A percentile compares a stretch with the other conserved stretches of the same genome.
Evolutionary conservation across 2,888 invertebrate species (phyloP).

Genomic region (Aromia moschata): DNA sequence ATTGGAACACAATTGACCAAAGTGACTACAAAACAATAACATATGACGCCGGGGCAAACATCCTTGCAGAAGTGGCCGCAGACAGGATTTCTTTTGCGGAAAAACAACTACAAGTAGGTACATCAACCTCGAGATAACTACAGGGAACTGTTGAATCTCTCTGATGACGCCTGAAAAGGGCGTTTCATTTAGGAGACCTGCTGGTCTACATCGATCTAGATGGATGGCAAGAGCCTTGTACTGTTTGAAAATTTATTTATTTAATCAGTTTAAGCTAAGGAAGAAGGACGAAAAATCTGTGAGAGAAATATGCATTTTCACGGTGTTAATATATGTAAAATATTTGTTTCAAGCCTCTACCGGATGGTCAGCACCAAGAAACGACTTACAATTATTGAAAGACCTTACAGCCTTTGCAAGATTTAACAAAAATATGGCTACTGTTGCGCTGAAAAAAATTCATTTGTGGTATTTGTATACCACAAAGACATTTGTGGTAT

Average conservation of each 20-base stretch:
- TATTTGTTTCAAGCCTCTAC: conserved; percentile 8
- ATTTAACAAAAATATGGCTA: conserved; percentile 4
- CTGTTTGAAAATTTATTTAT: conserved; percentile 37
- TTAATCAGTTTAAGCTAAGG: conserved; percentile 34
- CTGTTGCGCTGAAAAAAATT: conserved; percentile 5
- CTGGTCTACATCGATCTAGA: conserved; percentile 40
- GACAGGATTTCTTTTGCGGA: too few species aligned
- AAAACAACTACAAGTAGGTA: too few species aligned
- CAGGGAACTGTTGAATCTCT: conserved; percentile 39
- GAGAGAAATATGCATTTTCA: neutral
- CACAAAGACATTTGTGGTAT: conserved; percentile 39
- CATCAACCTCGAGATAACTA: conserved; percentile 41
- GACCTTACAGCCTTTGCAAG: neutral
- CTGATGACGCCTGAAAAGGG: conserved; percentile 31
- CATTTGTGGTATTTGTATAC: too few species aligned
- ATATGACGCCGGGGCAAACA: too few species aligned
- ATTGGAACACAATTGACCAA: conserved; percentile 19
- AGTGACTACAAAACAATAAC: neutral
- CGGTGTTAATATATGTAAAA: neutral
- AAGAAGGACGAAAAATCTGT: neutral
- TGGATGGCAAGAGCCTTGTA: conserved; percentile 47
- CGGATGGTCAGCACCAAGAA: conserved; percentile 5
- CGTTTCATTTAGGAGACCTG: conserved; percentile 37
- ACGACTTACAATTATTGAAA: conserved; percentile 19
- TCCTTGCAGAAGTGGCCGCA: too few species aligned